Conservation (phyloP, 2,797 vertebrate genomes). For the Sebastes steindachneri region DNA sequence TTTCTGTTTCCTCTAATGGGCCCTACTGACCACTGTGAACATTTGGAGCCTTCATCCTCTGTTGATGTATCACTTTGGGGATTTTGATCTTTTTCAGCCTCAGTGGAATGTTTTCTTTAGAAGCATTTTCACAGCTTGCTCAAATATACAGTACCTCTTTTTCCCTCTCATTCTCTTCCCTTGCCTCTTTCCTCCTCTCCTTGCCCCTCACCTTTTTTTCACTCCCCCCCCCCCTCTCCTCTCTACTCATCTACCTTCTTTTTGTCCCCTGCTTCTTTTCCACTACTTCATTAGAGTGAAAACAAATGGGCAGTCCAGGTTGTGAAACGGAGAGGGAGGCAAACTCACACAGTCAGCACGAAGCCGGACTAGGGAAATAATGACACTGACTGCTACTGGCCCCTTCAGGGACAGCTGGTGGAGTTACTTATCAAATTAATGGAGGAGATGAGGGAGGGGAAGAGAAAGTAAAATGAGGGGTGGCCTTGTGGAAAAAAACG, state of each 20-base stretch:
- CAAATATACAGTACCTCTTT: conserved; percentile 18
- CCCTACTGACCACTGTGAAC: conserved; percentile 34
- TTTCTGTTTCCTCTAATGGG: conserved; percentile 47
- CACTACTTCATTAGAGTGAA: conserved; percentile 77
- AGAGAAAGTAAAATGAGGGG: conserved; percentile 29
- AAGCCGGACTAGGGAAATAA: conserved; percentile 66
- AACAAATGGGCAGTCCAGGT: conserved; percentile 71
- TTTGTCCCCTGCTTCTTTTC: conserved; percentile 27
- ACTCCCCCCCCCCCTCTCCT: background rate
- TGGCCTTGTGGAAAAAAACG: conserved; percentile 8
- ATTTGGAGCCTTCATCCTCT: conserved; percentile 38
- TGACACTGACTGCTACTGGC: conserved; percentile 63
- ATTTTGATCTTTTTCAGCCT: conserved; percentile 58
- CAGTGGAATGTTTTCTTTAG: conserved; percentile 66
- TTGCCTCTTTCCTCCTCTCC: background rate
- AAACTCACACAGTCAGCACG: conserved; percentile 71
- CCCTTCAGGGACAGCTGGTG: conserved; percentile 62
- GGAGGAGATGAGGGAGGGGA: conserved; percentile 42
- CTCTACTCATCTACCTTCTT: background rate
- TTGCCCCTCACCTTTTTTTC: background rate
- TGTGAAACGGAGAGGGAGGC: conserved; percentile 51
- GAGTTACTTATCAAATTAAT: conserved; percentile 57
- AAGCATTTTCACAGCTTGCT: conserved; percentile 59
- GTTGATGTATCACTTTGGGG: conserved; percentile 63
- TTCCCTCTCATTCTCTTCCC: conserved; percentile 22